phyloP scores from a whole-genome alignment of 2,888 invertebrate genomes.

The Drosophila buzzatii region DNA sequence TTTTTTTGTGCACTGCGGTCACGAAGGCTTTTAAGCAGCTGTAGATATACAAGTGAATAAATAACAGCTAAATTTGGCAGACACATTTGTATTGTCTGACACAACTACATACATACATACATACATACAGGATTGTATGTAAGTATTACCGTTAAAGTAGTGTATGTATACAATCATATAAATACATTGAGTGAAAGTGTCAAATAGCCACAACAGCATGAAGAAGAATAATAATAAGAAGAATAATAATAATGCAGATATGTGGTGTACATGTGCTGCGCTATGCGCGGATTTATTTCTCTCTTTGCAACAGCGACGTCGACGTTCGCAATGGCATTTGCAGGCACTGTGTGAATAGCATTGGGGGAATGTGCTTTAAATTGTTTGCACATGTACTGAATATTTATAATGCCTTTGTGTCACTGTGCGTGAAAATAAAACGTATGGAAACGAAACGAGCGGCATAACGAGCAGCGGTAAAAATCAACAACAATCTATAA shows the following conservation, averaged over 20 bases:
- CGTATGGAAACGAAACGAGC: conserved; percentile 63
- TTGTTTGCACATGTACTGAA: background rate
- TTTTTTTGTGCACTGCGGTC: conserved; percentile 19
- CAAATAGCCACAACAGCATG: conserved; percentile 30
- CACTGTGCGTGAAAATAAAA: conserved; percentile 62
- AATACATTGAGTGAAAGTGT: conserved; percentile 41
- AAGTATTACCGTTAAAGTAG: too few species aligned
- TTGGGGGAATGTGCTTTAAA: conserved; percentile 11
- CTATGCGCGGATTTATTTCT: conserved; percentile 32
- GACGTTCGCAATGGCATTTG: conserved; percentile 61
- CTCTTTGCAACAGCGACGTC: conserved; percentile 25
- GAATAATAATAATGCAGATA: conserved; percentile 60
- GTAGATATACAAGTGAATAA: conserved; percentile 61
- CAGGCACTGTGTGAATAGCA: conserved; percentile 56
- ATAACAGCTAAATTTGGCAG: conserved; percentile 43
- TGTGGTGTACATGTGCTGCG: conserved; percentile 53
- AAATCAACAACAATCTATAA: conserved; percentile 55
- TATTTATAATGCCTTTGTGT: background rate
- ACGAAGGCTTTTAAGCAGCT: conserved; percentile 41
- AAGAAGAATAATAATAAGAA: background rate
- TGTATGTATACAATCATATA: too few species aligned
- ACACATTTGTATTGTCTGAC: conserved; percentile 18
- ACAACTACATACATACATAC: conserved; percentile 25
- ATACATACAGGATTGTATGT: conserved; percentile 37
- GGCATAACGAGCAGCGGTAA: conserved; percentile 34